phyloP scores from a whole-genome alignment of 2,888 invertebrate genomes.

The Ellobium chinense region DNA sequence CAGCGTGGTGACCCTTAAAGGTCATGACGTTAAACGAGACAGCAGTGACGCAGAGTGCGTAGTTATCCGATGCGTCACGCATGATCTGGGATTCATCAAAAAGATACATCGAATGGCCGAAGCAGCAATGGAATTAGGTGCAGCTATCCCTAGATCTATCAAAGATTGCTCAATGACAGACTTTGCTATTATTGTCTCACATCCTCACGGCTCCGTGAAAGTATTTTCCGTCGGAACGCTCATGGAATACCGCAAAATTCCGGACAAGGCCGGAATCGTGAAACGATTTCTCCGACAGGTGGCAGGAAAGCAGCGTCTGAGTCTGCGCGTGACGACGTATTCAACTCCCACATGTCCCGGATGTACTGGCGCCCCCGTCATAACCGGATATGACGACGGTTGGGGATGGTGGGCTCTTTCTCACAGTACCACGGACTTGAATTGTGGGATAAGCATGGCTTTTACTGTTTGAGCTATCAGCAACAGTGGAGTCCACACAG shows the following conservation, averaged over 20 bases:
- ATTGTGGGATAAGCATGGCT: conserved; percentile 22
- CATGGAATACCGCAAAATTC: conserved; percentile 30
- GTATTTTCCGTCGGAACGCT: conserved; percentile 29
- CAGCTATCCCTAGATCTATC: conserved; percentile 30
- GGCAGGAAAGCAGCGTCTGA: background rate
- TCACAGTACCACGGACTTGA: conserved; percentile 35
- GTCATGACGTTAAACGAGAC: conserved; percentile 15
- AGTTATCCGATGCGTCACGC: conserved; percentile 33
- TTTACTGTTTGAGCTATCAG: no score
- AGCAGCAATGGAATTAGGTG: background rate
- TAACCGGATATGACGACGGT: conserved; percentile 43
- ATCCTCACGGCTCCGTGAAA: conserved; percentile 36
- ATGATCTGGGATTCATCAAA: conserved; percentile 30
- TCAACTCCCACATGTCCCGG: conserved; percentile 36
- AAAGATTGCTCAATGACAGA: conserved; percentile 37
- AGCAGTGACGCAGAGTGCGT: conserved; percentile 13
- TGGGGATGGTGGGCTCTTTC: conserved; percentile 34
- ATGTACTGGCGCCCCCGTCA: conserved; percentile 33
- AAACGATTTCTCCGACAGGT: conserved; percentile 19
- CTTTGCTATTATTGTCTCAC: conserved; percentile 32
- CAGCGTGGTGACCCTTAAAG: conserved; percentile 24
- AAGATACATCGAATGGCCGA: conserved; percentile 29
- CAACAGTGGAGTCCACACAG: no score
- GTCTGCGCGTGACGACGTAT: conserved; percentile 26
- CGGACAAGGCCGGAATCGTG: conserved; percentile 10